A percentile compares a stretch with the other conserved stretches of the same genome.
These are phyloP conservation scores for Jordanella pulchra DNA, from an alignment of 2,797 vertebrate species.

Conservation along the genomic window DNA sequence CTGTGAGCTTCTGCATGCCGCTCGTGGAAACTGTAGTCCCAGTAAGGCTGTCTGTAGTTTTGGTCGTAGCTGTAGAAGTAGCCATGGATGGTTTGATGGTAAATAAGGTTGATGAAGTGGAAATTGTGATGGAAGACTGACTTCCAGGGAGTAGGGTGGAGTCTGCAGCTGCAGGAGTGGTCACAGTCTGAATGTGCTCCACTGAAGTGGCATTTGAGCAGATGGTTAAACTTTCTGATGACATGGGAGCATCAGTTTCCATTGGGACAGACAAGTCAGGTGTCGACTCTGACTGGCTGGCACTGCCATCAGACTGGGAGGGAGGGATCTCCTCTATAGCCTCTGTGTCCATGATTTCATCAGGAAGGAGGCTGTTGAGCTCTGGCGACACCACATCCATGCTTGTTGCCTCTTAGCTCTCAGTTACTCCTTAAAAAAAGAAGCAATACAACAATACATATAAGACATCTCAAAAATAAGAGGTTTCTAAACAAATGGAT, in stretches of 20 bases:
- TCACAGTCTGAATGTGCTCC: constrained; percentile 53
- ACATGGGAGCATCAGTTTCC: constrained; percentile 88
- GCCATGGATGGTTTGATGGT: constrained; percentile 70
- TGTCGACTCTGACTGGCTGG: constrained; percentile 78
- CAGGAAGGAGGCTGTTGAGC: constrained; percentile 96
- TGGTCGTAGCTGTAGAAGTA: constrained; percentile 71
- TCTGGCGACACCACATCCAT: constrained; percentile 98
- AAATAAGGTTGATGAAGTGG: constrained; percentile 60
- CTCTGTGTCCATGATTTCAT: constrained; percentile 98
- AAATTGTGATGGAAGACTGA: constrained; percentile 76
- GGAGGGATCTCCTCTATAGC: constrained; percentile 87
- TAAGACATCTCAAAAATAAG: not conserved
- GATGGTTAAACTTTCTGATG: constrained; percentile 82
- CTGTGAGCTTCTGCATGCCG: constrained; percentile 86
- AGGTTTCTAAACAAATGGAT: not conserved
- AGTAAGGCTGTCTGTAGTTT: constrained; percentile 67
- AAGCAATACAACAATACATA: not conserved
- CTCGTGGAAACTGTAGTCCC: constrained; percentile 61
- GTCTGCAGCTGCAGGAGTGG: constrained; percentile 58
- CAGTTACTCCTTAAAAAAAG: constrained; percentile 59
- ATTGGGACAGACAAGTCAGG: constrained; percentile 89
- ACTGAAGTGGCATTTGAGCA: constrained; percentile 36
- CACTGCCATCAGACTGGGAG: constrained; percentile 45
- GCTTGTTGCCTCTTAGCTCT: constrained; percentile 59
- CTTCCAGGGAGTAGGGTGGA: constrained; percentile 48